Conservation (phyloP, 2,888 invertebrate species). For the Automeris io region DNA sequence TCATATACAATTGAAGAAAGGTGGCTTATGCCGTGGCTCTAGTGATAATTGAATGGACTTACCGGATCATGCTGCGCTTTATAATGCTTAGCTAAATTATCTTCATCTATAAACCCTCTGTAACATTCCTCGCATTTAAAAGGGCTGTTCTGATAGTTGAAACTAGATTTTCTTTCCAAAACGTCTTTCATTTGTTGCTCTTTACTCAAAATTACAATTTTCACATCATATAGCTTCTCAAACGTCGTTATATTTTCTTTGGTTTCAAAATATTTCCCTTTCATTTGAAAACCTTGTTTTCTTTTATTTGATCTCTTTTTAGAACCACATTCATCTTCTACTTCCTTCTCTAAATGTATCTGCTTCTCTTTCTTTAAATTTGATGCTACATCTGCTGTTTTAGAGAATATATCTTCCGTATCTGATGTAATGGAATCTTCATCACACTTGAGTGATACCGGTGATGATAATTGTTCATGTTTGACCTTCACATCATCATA, state of each 20-base stretch:
- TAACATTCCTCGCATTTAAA: slow-evolving; percentile 27
- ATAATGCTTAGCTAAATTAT: slow-evolving; percentile 21
- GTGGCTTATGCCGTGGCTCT: no score
- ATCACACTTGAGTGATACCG: neutral
- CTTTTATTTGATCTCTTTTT: neutral
- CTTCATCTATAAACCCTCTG: slow-evolving; percentile 23
- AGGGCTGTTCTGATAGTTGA: slow-evolving; percentile 21
- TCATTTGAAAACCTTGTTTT: neutral
- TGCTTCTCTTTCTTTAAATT: neutral
- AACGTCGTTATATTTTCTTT: slow-evolving; percentile 19
- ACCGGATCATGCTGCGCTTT: slow-evolving; percentile 26
- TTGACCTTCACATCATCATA: neutral
- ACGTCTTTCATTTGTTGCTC: slow-evolving; percentile 25
- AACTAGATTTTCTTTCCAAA: slow-evolving; percentile 18
- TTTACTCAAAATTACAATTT: slow-evolving; percentile 15
- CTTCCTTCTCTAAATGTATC: neutral
- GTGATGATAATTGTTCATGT: neutral
- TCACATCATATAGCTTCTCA: slow-evolving; percentile 19
- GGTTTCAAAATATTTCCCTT: slow-evolving; percentile 14
- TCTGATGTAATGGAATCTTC: no score
- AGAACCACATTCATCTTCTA: neutral
- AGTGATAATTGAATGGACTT: slow-evolving; percentile 10
- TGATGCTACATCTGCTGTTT: neutral
- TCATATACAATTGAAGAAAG: no score
- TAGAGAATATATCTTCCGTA: neutral